Evolutionary conservation across 35 echinoderm and acorn worm species (phyloP).

Genomic region (Eucidaris tribuloides): DNA sequence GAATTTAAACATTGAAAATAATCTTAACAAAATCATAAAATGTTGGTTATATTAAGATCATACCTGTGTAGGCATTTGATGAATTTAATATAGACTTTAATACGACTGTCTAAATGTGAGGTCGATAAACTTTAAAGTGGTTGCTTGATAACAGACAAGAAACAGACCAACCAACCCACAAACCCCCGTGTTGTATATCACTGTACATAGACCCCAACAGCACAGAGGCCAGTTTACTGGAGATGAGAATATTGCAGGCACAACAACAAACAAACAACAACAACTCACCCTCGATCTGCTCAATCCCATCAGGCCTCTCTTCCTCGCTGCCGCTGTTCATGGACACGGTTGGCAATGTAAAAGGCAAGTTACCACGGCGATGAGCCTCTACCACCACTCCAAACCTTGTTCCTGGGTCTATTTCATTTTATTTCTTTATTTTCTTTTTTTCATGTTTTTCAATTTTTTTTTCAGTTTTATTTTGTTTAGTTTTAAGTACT

Average conservation of each 20-base stretch:
- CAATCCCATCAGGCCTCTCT: background rate
- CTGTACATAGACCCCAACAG: constrained; percentile 17
- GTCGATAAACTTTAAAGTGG: no score
- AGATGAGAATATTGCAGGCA: constrained; percentile 31
- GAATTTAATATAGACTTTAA: no score
- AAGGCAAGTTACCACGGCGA: constrained; percentile 26
- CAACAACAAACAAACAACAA: constrained; percentile 30
- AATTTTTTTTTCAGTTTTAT: background rate
- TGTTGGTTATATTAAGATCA: no score
- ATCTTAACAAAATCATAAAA: no score
- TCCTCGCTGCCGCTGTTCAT: constrained; percentile 26
- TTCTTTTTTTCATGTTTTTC: background rate
- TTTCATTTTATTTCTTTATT: background rate
- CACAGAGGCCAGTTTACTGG: constrained; percentile 22
- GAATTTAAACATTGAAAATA: no score
- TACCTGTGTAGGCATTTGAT: no score
- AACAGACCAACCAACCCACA: no score
- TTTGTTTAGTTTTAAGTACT: background rate
- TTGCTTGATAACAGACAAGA: background rate
- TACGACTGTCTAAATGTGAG: no score
- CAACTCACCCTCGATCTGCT: constrained; percentile 30
- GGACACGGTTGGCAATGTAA: constrained; percentile 17
- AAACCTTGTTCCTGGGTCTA: constrained; percentile 1
- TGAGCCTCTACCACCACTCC: background rate
- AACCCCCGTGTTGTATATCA: no score